Base-by-base conservation (phyloP, 1,140 invertebrate species). In the Euura saliciscinereae region DNA sequence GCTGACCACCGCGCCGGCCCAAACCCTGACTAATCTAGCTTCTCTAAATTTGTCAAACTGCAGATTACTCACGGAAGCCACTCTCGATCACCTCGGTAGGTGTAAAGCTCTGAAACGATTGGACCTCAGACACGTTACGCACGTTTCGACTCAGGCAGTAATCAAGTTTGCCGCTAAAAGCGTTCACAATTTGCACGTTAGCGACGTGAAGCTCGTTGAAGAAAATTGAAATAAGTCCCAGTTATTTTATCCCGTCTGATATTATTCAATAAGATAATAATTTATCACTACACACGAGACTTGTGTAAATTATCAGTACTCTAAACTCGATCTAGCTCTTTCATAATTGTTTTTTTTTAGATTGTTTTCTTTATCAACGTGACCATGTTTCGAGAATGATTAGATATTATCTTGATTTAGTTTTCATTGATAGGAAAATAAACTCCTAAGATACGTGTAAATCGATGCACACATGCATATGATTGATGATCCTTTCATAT, bases 21-120 rank as follows among this genome's bases (percentile, higher is more conserved):
- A 90, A 73, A 88, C 92, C 43, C 80, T 92, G 2, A 80, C 83
- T 6, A 91, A 89, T 42, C 82, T 95, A 3, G 85, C 88, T 3
- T 89, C 89, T 51, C 83, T 97, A 0, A 94, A 96, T 84, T 84
- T 98, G 46, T 93, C 94, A 45, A 94, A 93, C 66, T 96, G 96
- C 83, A 90, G 92, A 64, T 86, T 95, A 74, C 89, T 98, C 1
- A 97, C 96, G 0, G 95, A 97, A 82, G 89, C 89, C 2, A 93
- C 93, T 72, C 87, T 97, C 11, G 94, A 96, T 76, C 93, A 96
- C 79, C 87, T 97, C 13, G 87, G 90, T 2, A 89, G 91, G 44
- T 94, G 93, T 81, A 89, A 90, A 68, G 89, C 89, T 68, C 81
- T 94, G 2, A 89, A 89, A 65, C 86, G 92, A 72, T 82, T 96